Conservation (phyloP, 2,113 vertebrate species). For the Entomyzon cyanotis region DNA sequence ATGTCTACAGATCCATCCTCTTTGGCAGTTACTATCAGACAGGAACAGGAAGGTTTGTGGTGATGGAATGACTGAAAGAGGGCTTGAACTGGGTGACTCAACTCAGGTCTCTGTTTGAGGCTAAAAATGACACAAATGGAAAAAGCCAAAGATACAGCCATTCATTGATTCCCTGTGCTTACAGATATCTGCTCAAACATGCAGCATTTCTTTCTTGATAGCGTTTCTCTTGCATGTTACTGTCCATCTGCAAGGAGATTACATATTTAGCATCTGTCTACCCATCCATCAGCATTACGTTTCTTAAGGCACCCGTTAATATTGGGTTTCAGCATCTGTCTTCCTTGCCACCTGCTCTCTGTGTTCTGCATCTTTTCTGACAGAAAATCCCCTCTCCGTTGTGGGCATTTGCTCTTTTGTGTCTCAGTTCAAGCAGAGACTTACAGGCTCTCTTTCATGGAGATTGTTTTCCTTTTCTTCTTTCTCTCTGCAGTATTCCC, state of each 20-base stretch:
- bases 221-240: not conserved
- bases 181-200: slow-evolving; percentile 12
- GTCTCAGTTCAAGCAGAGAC: not conserved
- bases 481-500: not conserved
- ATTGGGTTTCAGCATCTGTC: not conserved
- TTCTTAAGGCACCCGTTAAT: slow-evolving; percentile 27
- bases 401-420: not conserved
- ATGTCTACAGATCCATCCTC: not conserved
- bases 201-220: slow-evolving; percentile 13
- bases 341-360: slow-evolving; percentile 1
- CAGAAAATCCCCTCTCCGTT: not conserved
- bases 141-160: not conserved
- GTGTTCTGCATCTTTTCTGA: not conserved
- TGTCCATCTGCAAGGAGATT: slow-evolving; percentile 58
- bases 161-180: not conserved
- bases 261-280: slow-evolving; percentile 52
- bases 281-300: slow-evolving; percentile 49
- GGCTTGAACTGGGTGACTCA: not conserved
- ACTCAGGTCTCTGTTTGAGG: not conserved
- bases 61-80: not conserved
- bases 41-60: not conserved
- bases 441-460: not conserved
- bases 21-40: not conserved
- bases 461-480: not conserved
- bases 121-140: not conserved